phyloP scores from a whole-genome alignment of 2,797 vertebrate species.

The Aselliscus stoliczkanus region DNA sequence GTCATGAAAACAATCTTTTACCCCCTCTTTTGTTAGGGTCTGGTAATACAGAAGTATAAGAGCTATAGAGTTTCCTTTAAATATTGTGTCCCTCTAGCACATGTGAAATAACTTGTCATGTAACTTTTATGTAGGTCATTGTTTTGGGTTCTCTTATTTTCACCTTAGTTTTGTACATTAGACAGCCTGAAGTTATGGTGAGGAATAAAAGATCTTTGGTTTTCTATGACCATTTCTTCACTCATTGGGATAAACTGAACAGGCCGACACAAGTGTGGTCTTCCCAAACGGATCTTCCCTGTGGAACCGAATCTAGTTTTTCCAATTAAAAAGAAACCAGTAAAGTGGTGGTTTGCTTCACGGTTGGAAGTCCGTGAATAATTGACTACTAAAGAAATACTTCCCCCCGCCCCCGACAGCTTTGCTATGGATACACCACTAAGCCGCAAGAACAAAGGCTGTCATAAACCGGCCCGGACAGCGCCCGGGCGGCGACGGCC shows the following conservation, averaged over 20 bases:
- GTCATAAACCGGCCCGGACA: fast-evolving
- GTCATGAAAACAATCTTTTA: neutral
- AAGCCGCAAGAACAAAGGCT: fast-evolving
- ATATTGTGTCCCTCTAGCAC: neutral
- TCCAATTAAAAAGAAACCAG: neutral
- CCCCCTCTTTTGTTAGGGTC: neutral
- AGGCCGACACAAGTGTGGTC: neutral
- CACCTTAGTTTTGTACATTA: conserved; percentile 30
- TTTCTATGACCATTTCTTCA: conserved; percentile 23
- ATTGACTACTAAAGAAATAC: neutral
- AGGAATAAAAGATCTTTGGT: neutral
- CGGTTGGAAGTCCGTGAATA: neutral
- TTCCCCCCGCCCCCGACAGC: neutral
- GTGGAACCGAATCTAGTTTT: neutral
- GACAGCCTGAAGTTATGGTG: neutral
- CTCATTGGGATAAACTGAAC: neutral
- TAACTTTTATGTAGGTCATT: neutral
- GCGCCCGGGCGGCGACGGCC: fast-evolving
- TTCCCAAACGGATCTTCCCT: neutral
- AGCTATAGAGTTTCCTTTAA: neutral
- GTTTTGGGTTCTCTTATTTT: neutral
- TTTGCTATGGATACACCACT: neutral
- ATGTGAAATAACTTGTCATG: neutral
- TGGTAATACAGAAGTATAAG: neutral
- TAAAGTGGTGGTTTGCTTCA: neutral